Conservation (phyloP, 2,888 invertebrate species). For the Lasioglossum pauxillum region DNA sequence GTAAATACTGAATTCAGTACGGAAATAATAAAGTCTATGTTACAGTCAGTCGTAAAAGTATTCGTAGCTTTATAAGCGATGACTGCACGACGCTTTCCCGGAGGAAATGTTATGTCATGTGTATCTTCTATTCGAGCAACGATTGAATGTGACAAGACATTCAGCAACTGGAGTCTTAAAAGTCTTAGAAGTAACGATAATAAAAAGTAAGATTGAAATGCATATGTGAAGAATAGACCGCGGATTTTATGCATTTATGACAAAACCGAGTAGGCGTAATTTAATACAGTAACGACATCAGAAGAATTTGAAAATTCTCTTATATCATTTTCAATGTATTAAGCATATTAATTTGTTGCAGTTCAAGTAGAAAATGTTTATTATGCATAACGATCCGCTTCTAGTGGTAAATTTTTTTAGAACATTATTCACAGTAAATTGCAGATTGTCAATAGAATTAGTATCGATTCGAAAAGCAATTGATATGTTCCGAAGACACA, state of each 20-base stretch:
- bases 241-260: too few species aligned
- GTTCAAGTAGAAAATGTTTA: too few species aligned
- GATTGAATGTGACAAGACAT: not conserved
- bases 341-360: too few species aligned
- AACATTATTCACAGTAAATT: not conserved
- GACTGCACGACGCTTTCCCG: not conserved
- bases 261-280: too few species aligned
- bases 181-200: too few species aligned
- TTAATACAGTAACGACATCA: too few species aligned
- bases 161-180: not conserved
- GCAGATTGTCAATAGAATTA: not conserved
- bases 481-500: not conserved
- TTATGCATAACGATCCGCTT: too few species aligned
- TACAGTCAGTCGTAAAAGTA: not conserved
- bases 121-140: not conserved
- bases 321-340: too few species aligned
- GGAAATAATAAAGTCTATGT: not conserved
- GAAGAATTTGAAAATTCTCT: too few species aligned
- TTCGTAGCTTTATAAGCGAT: not conserved
- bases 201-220: too few species aligned
- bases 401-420: not conserved
- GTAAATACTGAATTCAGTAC: not conserved
- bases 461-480: not conserved
- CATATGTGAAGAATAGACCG: too few species aligned
- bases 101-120: not conserved